Evolutionary conservation across 2,797 vertebrate species (phyloP).

Genomic region (Acanthopagrus latus): DNA sequence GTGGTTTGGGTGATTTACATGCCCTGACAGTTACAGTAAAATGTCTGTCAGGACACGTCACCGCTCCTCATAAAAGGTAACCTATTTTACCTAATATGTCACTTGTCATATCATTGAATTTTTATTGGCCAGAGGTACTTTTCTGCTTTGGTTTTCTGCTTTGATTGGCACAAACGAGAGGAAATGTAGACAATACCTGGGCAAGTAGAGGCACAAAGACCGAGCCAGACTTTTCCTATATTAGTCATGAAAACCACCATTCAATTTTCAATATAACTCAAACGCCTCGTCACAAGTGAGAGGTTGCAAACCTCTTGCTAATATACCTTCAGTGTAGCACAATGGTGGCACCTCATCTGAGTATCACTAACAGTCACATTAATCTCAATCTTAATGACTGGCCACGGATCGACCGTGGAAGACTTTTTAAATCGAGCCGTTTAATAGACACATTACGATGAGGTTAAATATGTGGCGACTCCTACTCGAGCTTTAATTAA

Average conservation of each 20-base stretch:
- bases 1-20: conserved; percentile 42
- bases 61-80: conserved; percentile 50
- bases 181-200: conserved; percentile 62
- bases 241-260: conserved; percentile 43
- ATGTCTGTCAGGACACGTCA: conserved; percentile 52
- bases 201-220: conserved; percentile 62
- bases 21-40: conserved; percentile 41
- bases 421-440: conserved; percentile 13
- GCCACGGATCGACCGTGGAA: not conserved
- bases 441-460: conserved; percentile 28
- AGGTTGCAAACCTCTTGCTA: conserved; percentile 31
- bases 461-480: conserved; percentile 65
- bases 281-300: conserved; percentile 30
- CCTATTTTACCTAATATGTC: conserved; percentile 55
- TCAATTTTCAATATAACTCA: conserved; percentile 44
- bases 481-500: conserved; percentile 79
- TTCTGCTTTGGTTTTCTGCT: conserved; percentile 54
- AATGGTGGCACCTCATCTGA: not conserved
- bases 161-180: conserved; percentile 68
- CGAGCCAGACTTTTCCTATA: conserved; percentile 42
- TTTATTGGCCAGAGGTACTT: conserved; percentile 54
- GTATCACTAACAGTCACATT: not conserved
- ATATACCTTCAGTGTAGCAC: conserved; percentile 12
- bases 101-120: conserved; percentile 66
- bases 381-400: conserved; percentile 9